phyloP scores from a whole-genome alignment of 2,113 vertebrate genomes.

The Tachycineta bicolor region DNA sequence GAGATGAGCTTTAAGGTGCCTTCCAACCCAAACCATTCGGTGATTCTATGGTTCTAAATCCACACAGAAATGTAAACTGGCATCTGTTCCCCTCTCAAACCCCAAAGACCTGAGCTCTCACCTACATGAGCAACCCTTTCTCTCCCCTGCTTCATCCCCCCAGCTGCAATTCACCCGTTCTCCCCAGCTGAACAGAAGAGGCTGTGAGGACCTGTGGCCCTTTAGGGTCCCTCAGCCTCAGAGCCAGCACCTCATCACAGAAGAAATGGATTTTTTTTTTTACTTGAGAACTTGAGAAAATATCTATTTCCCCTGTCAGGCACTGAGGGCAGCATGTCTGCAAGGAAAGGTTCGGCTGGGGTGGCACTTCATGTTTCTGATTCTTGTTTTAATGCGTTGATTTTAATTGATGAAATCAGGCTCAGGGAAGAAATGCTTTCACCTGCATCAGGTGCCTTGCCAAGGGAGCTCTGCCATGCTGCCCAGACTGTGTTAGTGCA shows the following conservation, averaged over 20 bases:
- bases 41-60: not conserved
- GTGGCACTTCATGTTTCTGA: not conserved
- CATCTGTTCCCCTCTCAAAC: not conserved
- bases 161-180: not conserved
- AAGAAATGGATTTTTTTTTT: not conserved
- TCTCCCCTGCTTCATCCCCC: not conserved
- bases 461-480: rapidly evolving
- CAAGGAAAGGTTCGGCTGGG: not conserved
- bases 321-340: not conserved
- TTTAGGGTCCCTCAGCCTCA: not conserved
- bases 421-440: not conserved
- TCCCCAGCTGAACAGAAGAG: not conserved
- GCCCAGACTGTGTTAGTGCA: not conserved
- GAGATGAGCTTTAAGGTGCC: not conserved
- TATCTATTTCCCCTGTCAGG: not conserved
- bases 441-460: not conserved
- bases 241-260: not conserved
- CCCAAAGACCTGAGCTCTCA: not conserved
- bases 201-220: not conserved
- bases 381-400: not conserved
- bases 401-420: not conserved
- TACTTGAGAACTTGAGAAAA: not conserved
- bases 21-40: not conserved
- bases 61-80: not conserved
- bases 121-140: not conserved